Evolutionary conservation across 2,113 vertebrate species (phyloP), one percentile per base, ranked within the genome.

Genomic region (Epinephelus fuscoguttatus): DNA sequence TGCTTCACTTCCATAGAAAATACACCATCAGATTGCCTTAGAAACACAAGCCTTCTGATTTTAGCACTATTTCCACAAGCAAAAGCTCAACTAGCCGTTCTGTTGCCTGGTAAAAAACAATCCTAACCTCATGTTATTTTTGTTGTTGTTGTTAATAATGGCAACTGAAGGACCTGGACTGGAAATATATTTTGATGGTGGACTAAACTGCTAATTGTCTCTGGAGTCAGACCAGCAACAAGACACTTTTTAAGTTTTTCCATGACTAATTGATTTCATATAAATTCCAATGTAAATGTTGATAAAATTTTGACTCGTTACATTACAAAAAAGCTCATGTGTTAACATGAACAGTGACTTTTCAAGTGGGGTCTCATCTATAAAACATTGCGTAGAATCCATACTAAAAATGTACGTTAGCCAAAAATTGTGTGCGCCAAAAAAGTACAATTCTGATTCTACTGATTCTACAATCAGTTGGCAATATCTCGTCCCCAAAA

Each of bases 1-100:
- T 82, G 33, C 50, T 70, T 67, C 64, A 67, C 70, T 27, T 33
- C 37, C 33, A 64, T 18, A 70, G 45, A 60, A 78, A 84, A 80
- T 50, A 21, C 47, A 52, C 55, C n/a, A 53, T 71, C 47, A 72
- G 55, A 55, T 52, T 62, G 59, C 79, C 40, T 56, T n/a, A 33
- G 42, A 75, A 85, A 83, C 15, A 69, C 64, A 78, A 42, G 9
- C 78, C 6, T 45, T 5, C 49, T 76, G 18, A 2, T 56, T 67
- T 42, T 9, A 71, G 4, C 45, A 63, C 61, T 33, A 27, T 47
- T 68, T 61, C 47, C 27, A 72, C 56, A 60, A 37, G 25, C 19
- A 23, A 30, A 72, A 49, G 15, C 23, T 52, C 50, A 21, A 21
- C 45, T 33, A 47, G 18, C 6, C 27, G 40, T 8, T 56, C 9